Evolutionary conservation across 2,888 invertebrate genomes (phyloP).

Genomic region (Steromphala cineraria): DNA sequence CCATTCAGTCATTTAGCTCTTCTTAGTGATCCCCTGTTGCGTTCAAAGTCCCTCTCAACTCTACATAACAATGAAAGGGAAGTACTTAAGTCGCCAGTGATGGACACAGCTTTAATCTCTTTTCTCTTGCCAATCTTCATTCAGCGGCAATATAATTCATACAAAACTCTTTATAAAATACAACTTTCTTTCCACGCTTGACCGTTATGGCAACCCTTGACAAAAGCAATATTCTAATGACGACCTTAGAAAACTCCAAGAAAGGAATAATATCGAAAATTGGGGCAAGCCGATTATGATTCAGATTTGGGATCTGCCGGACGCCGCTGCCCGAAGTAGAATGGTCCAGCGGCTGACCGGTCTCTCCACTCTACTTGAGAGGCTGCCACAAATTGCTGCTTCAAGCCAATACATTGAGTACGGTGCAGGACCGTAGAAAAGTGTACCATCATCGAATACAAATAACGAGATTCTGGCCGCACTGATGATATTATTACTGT

Average conservation of each 20-base stretch:
- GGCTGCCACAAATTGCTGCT: neutral
- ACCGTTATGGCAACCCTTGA: neutral
- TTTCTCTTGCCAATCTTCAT: neutral
- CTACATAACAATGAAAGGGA: constrained; percentile 5
- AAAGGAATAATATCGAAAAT: neutral
- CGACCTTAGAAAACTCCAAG: neutral
- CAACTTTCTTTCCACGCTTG: neutral
- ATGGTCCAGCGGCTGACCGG: too few species aligned
- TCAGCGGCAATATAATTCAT: constrained; percentile 1
- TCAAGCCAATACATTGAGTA: neutral
- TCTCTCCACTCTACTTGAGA: too few species aligned
- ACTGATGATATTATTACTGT: neutral
- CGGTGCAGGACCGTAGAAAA: neutral
- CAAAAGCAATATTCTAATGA: constrained; percentile 5
- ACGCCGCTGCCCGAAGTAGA: too few species aligned
- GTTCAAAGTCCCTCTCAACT: neutral
- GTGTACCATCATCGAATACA: neutral
- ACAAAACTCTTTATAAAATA: neutral
- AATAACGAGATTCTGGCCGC: neutral
- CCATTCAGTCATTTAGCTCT: neutral
- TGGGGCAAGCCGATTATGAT: neutral
- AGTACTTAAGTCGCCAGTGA: neutral
- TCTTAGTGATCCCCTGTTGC: neutral
- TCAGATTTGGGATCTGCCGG: too few species aligned
- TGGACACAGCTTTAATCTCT: neutral